A percentile compares a stretch with the other conserved stretches of the same genome.
phyloP scores from a whole-genome alignment of 2,113 vertebrate genomes.

The Otolemur garnettii region DNA sequence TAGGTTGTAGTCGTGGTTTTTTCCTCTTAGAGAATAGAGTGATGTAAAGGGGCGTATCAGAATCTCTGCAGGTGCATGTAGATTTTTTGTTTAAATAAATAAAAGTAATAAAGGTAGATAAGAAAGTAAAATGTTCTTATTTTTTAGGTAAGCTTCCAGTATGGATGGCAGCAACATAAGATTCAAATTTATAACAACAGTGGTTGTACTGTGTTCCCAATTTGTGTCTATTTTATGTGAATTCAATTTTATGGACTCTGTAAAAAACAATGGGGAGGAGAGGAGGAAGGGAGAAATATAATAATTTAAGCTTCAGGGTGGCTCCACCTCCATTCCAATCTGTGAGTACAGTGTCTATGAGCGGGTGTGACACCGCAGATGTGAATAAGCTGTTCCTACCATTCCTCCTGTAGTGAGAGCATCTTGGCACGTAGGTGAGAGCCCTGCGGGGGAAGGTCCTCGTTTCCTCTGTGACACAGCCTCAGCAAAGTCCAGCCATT shows the following conservation, averaged over 20 bases:
- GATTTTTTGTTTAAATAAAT: slow-evolving; percentile 24
- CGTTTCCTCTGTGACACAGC: neutral
- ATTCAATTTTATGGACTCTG: neutral
- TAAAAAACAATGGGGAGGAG: neutral
- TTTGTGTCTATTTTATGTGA: neutral
- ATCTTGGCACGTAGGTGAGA: neutral
- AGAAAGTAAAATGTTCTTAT: neutral
- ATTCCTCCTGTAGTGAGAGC: neutral
- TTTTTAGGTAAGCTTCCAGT: neutral
- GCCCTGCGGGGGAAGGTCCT: neutral
- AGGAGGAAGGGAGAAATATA: neutral
- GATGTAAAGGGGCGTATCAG: neutral
- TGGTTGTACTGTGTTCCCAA: neutral
- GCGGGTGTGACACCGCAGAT: too few relatives aligned
- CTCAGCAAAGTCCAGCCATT: neutral
- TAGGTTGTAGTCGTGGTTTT: neutral
- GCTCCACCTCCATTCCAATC: neutral
- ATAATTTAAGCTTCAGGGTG: neutral
- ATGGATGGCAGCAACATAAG: neutral
- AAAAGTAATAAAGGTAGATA: neutral
- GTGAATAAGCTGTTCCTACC: neutral
- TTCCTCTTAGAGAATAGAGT: neutral
- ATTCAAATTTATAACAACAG: neutral
- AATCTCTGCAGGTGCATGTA: neutral
- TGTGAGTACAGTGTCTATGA: neutral